Evolutionary conservation across 2,797 vertebrate species (phyloP).

Genomic region (Falco biarmicus): DNA sequence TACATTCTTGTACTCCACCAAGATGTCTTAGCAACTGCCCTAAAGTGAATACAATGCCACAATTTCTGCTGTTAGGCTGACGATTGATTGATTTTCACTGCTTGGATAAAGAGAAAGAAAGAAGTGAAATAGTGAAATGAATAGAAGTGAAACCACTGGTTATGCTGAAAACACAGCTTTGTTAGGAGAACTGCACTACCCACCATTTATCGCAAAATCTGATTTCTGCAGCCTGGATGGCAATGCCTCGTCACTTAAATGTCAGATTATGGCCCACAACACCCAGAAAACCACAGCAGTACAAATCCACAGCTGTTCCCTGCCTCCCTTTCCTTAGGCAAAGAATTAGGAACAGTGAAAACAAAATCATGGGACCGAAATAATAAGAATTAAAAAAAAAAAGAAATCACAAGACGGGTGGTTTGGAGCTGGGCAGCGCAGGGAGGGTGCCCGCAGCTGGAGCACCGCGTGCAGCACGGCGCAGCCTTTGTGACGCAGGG

Average conservation of each 20-base stretch:
- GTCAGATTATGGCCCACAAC: not conserved
- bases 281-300: not conserved
- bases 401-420: constrained; percentile 34
- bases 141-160: not conserved
- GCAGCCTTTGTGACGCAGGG: not conserved
- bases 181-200: not conserved
- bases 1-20: not conserved
- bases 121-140: not conserved
- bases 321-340: constrained; percentile 22
- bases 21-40: constrained; percentile 5
- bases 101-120: not conserved
- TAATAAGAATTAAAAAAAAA: not conserved
- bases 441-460: not conserved
- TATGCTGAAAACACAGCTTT: not conserved
- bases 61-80: not conserved
- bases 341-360: not conserved
- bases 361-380: constrained; percentile 69
- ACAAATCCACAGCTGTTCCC: constrained; percentile 27
- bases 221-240: constrained; percentile 15
- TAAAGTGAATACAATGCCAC: not conserved
- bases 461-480: not conserved
- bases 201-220: not conserved
- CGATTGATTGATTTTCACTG: not conserved
- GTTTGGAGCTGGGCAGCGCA: not conserved
- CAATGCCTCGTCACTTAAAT: not conserved